Percentiles rank a stretch among this genome's conserved stretches.
Evolutionary conservation across 2,888 invertebrate genomes (phyloP).

Genomic region (Ichneumoninae sp.): DNA sequence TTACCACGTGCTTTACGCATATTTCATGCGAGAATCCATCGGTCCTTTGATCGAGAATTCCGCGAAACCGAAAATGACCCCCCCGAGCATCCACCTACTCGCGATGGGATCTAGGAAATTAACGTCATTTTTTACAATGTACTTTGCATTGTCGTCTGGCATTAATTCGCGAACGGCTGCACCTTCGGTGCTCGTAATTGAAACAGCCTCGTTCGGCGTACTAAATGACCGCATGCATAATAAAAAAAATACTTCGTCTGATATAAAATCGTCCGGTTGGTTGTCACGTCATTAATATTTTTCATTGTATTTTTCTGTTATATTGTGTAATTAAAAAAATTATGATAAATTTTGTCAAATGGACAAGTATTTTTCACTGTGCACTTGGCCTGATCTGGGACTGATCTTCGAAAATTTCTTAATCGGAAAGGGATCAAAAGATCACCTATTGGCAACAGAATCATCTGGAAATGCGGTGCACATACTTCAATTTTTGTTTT

Average conservation of each 20-base stretch:
- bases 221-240: too few relatives aligned
- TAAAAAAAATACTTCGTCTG: too few relatives aligned
- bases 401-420: neutral
- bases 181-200: neutral
- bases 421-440: neutral
- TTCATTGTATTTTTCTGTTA: too few relatives aligned
- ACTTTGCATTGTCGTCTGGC: neutral
- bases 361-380: too few relatives aligned
- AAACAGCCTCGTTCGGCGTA: too few relatives aligned
- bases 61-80: neutral
- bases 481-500: neutral
- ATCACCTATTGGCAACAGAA: neutral
- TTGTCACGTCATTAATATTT: too few relatives aligned
- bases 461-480: neutral
- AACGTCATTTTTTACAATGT: neutral
- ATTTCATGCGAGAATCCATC: constrained; percentile 47
- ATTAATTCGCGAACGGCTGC: neutral
- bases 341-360: too few relatives aligned
- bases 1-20: constrained; percentile 61
- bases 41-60: constrained; percentile 51
- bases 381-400: neutral
- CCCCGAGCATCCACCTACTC: neutral
- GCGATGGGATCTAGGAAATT: neutral
- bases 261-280: too few relatives aligned
- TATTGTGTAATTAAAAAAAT: too few relatives aligned